phyloP scores from a whole-genome alignment of 2,888 invertebrate genomes.

The Ormia ochracea region DNA sequence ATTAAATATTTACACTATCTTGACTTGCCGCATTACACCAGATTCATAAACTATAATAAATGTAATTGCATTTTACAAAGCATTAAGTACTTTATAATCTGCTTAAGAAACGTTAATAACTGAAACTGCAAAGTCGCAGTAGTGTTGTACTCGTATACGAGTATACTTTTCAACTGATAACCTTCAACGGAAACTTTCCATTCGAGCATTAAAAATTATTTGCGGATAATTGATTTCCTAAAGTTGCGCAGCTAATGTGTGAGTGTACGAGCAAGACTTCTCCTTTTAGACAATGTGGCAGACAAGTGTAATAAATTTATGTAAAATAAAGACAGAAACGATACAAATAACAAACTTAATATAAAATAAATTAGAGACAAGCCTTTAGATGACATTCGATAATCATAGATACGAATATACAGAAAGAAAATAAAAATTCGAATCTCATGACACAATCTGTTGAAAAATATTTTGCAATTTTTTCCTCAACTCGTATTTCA shows the following conservation, averaged over 20 bases:
- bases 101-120: no score
- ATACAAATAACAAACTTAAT: slow-evolving; percentile 5
- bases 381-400: slow-evolving; percentile 15
- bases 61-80: no score
- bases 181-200: slow-evolving; percentile 12
- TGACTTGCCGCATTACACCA: no score
- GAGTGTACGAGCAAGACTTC: neutral
- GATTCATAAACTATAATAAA: no score
- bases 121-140: no score
- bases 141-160: neutral
- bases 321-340: slow-evolving; percentile 23
- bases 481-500: neutral
- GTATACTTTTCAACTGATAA: neutral
- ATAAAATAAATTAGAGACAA: slow-evolving; percentile 42
- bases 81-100: no score
- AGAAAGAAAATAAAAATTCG: neutral
- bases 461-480: slow-evolving; percentile 8
- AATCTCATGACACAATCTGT: slow-evolving; percentile 33
- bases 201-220: neutral
- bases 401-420: neutral
- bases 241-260: neutral
- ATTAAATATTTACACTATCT: no score
- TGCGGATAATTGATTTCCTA: slow-evolving; percentile 12
- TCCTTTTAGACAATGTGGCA: slow-evolving; percentile 55
- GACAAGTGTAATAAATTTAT: slow-evolving; percentile 59